Conservation (phyloP, 2,113 vertebrate species). For the Larimichthys crocea region DNA sequence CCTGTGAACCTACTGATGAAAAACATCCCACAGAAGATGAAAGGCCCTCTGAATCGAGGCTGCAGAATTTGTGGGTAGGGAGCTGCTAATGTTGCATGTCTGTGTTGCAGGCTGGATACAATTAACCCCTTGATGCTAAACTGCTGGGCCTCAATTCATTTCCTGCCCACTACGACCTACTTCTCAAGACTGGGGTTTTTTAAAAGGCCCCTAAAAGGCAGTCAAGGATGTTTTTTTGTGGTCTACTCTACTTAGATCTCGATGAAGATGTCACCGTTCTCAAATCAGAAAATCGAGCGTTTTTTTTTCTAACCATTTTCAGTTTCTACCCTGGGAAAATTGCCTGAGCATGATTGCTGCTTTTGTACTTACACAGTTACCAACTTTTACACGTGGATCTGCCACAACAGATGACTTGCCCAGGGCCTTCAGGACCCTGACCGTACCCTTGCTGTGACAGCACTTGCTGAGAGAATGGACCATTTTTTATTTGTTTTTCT, state of each 20-base stretch:
- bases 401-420: not conserved
- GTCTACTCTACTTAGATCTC: constrained; percentile 8
- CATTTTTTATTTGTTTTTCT: not conserved
- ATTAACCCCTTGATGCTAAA: constrained; percentile 63
- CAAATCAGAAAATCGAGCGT: constrained; percentile 6
- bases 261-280: not conserved
- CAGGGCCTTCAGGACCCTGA: not conserved
- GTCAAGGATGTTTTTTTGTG: constrained; percentile 37
- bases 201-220: constrained; percentile 10
- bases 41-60: constrained; percentile 53
- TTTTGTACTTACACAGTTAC: not conserved
- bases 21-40: constrained; percentile 72
- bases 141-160: constrained; percentile 67
- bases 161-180: constrained; percentile 51
- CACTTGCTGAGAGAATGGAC: not conserved
- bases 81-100: constrained; percentile 67
- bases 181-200: constrained; percentile 24
- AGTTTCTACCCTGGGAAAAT: not conserved
- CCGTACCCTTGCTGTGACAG: not conserved
- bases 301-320: not conserved
- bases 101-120: constrained; percentile 65
- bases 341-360: not conserved
- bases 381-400: not conserved
- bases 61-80: constrained; percentile 53
- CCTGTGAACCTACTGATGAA: constrained; percentile 61